Base-by-base conservation (phyloP, 1,140 invertebrate genomes). In the Drosophila watanabei region DNA sequence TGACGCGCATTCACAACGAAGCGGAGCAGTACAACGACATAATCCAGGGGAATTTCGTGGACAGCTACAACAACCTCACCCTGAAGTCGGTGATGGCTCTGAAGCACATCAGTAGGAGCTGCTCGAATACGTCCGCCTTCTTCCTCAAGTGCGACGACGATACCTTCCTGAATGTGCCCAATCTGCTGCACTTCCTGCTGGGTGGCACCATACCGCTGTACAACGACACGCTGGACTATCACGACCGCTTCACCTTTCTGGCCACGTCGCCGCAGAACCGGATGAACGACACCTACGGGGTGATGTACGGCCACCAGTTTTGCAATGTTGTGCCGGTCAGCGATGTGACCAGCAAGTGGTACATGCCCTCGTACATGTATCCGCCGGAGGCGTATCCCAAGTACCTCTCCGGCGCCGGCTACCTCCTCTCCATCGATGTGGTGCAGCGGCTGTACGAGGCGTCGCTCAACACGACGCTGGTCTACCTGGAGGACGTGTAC, bases 61-160 rank as follows among this genome's bases (percentile, higher is more conserved):
- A 99, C 93, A 96, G 96, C 2, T 99, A 99, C 93, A 97, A 98
- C 92, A 99, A 99, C 95, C 94, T 99, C 56, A 99, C 98, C 0
- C 92, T 98, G 9, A 99, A 99, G 92, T 97, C 96, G 18, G 95
- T 97, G 16, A 96, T 97, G 95, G 95, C 98, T 93, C 93, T 98
- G 46, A 98, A 98, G 92, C 97, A 97, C 96, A 95, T 97, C 8
- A 95, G 93, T 2, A 94, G 93, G 10, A 95, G 95, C 75, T 97
- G 97, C 88, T 92, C 94, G 51, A 94, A 91, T 11, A 87, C 91
- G 39, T 94, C 95, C 5, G 95, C 95, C 54, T 97, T 95, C 93
- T 93, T 98, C 3, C 95, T 98, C 92, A 98, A 98, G 94, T 96
- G 96, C 6, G 97, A 98, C 78, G 97, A 98, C 79, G 97, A 98